Percentiles rank a stretch among this genome's conserved stretches.
Conservation (phyloP, 1,140 invertebrate genomes). For the Diploscapter pachys region DNA sequence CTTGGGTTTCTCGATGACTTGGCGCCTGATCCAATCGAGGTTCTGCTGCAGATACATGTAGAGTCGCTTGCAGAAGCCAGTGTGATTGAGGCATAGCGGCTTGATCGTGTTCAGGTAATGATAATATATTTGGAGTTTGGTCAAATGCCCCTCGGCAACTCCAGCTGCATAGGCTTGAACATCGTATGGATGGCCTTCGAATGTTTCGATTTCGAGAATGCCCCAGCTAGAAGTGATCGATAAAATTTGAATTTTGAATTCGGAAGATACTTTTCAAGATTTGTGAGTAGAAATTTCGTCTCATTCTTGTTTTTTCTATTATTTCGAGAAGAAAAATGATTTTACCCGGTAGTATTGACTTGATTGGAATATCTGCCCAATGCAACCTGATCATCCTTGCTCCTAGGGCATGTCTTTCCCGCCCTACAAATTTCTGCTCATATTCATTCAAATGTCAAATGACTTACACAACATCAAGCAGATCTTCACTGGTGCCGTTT, state of each 20-base stretch:
- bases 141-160: constrained; percentile 52
- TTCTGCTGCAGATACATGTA: constrained; percentile 43
- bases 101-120: constrained; percentile 53
- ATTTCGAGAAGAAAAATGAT: not conserved
- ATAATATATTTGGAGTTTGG: constrained; percentile 53
- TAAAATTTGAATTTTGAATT: not conserved
- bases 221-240: constrained; percentile 49
- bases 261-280: too few relatives aligned
- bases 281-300: too few relatives aligned
- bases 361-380: constrained; percentile 49
- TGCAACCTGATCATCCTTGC: constrained; percentile 35
- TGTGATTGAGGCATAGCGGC: constrained; percentile 40
- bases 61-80: constrained; percentile 44
- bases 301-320: too few relatives aligned
- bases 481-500: constrained; percentile 27
- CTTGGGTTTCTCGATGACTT: constrained; percentile 36
- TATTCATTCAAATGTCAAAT: too few relatives aligned
- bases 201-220: constrained; percentile 54
- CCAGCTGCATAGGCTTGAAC: constrained; percentile 57
- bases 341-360: constrained; percentile 52
- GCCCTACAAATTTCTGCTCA: too few relatives aligned
- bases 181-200: constrained; percentile 42
- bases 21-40: constrained; percentile 51
- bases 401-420: constrained; percentile 23
- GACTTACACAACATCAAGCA: constrained; percentile 12